A percentile compares a stretch with the other conserved stretches of the same genome.
These are phyloP conservation scores for Heliothis virescens DNA, from an alignment of 1,140 invertebrate genomes.

Conservation along the genomic window DNA sequence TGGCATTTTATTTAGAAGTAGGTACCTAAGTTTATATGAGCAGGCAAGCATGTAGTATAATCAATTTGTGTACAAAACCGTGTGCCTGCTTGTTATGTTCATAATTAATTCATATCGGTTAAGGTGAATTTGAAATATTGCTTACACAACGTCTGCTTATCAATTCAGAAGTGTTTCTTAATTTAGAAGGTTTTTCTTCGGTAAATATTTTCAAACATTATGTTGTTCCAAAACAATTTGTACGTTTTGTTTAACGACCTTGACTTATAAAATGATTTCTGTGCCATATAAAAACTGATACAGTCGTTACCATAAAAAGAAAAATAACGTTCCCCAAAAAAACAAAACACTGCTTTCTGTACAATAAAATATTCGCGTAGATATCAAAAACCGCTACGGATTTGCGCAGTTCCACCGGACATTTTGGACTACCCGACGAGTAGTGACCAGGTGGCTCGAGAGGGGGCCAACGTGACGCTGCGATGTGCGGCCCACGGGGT, in stretches of 20 bases:
- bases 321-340: neutral
- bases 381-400: constrained; percentile 38
- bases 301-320: neutral
- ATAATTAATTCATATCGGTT: constrained; percentile 50
- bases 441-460: constrained; percentile 94
- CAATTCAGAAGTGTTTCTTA: constrained; percentile 25
- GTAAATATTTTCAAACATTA: neutral
- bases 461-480: constrained; percentile 94
- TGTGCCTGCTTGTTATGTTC: constrained; percentile 34
- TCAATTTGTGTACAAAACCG: constrained; percentile 49
- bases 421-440: constrained; percentile 94
- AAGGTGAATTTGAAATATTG: constrained; percentile 51
- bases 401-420: constrained; percentile 93
- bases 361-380: constrained; percentile 31
- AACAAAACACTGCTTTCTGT: neutral
- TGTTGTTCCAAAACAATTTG: too few relatives aligned
- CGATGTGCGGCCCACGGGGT: constrained; percentile 93
- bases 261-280: too few relatives aligned
- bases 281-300: neutral
- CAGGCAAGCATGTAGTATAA: constrained; percentile 38
- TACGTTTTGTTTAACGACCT: too few relatives aligned
- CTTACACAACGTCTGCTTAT: constrained; percentile 25
- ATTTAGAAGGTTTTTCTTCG: neutral
- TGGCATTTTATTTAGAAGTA: constrained; percentile 21
- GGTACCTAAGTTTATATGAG: constrained; percentile 33